Base-by-base conservation (phyloP, 2,797 vertebrate species). In the Anabacerthia variegaticeps region DNA sequence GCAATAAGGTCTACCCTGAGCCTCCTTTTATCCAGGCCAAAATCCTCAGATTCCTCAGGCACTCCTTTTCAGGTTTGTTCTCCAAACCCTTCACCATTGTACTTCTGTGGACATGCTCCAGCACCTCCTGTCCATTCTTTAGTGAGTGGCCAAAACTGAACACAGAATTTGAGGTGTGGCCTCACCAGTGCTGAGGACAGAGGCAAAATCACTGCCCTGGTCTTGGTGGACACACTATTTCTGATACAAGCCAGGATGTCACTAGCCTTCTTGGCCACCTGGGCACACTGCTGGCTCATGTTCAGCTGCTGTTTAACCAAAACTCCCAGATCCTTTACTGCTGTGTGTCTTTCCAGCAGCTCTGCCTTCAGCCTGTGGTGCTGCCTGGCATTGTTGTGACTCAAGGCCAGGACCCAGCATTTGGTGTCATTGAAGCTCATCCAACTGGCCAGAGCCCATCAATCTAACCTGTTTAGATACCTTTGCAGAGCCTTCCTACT, bases 111-210 rank as follows among this genome's bases (percentile, higher is more conserved):
- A 37, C 11, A 4, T 0, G 0, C 28, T 82, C 20, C 55, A 74
- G 10, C 26, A 34, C 4, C 2, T 27, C 8, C 2, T 4, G 5
- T 43, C 30, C 0, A 28, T 26, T 26, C 48, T 28, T 20, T 0
- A 23, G 3, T n/a, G 23, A 72, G 2, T 1, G 9, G 0, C 20
- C 7, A 58, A 0, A 58, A 34, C 3, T 12, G 14, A 6, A 12
- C 19, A 26, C 28, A 55, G 36, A 1, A 17, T 16, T 59, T 0
- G 1, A 69, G 3, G 1, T 56, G 17, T 0, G 0, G 14, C 10
- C 39, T 80, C 52, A 17, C 24, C 56, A 51, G 20, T 6, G 9
- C 20, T 0, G 0, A 72, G 5, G 6, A 61, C 16, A 51, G 10
- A 4, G 4, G 4, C 1, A 9, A 4, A 5, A 39, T 68, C 7